Evolutionary conservation across 2,888 invertebrate species (phyloP).

Genomic region (Conistra vaccinii): DNA sequence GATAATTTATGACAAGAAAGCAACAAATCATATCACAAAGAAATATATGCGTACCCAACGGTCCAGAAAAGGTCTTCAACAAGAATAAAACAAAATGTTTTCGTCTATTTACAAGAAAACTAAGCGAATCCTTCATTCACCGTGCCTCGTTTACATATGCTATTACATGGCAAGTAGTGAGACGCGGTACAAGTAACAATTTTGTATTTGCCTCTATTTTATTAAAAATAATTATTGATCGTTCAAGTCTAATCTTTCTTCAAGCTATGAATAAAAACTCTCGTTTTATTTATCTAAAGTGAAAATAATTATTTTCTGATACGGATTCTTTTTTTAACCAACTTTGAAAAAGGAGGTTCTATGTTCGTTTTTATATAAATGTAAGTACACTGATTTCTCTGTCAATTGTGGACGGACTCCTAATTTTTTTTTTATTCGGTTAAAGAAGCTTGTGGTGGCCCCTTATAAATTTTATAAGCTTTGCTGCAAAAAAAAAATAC

Average conservation of each 20-base stretch:
- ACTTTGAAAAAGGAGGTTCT: too few species aligned
- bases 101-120: conserved; percentile 79
- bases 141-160: conserved; percentile 70
- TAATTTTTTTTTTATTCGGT: too few species aligned
- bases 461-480: too few species aligned
- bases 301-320: too few species aligned
- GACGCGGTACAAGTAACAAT: background rate
- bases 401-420: too few species aligned
- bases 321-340: background rate
- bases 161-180: conserved; percentile 14
- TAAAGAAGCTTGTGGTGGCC: too few species aligned
- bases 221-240: background rate
- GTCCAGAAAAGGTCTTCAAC: conserved; percentile 72
- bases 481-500: too few species aligned
- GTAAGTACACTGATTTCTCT: too few species aligned
- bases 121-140: conserved; percentile 77
- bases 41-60: conserved; percentile 73
- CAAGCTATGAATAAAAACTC: background rate
- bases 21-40: conserved; percentile 76
- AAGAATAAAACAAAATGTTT: conserved; percentile 80
- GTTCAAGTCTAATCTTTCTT: background rate
- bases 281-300: background rate
- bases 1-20: conserved; percentile 63
- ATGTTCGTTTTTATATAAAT: too few species aligned
- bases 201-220: background rate